Conservation (phyloP, 2,888 invertebrate genomes). For the Dermolepida albohirtum region DNA sequence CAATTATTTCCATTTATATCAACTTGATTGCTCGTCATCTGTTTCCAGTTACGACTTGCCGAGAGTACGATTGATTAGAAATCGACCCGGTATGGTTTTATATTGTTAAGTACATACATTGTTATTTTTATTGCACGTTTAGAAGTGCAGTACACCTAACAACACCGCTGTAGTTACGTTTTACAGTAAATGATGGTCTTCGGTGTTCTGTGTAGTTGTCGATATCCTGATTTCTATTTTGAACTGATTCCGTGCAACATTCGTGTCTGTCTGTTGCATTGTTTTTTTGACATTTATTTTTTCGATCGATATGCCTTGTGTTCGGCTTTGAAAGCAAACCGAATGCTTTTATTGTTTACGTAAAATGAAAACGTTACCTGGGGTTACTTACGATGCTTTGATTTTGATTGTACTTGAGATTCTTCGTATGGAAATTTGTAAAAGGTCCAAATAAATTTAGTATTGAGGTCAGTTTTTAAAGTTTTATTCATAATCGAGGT, state of each 20-base stretch:
- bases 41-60: conserved; percentile 2
- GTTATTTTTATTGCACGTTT: not conserved
- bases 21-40: not conserved
- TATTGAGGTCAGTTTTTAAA: too few relatives aligned
- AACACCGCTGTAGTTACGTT: not conserved
- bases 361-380: not conserved
- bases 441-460: too few relatives aligned
- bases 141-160: not conserved
- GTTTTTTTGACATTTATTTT: not conserved
- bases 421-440: too few relatives aligned
- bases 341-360: not conserved
- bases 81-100: conserved; percentile 6
- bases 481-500: too few relatives aligned
- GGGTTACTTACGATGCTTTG: too few relatives aligned
- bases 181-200: not conserved
- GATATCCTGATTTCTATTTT: conserved; percentile 11
- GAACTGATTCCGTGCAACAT: not conserved
- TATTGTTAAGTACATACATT: not conserved
- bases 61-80: conserved; percentile 7
- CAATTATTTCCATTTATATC: too few relatives aligned
- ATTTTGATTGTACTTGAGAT: too few relatives aligned
- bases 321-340: not conserved
- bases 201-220: not conserved
- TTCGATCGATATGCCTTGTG: too few relatives aligned
- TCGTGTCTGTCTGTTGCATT: not conserved